Percentiles rank a stretch among this genome's conserved stretches.
These are phyloP conservation scores for Ophion obscuratus DNA, from an alignment of 2,888 invertebrate genomes.

Conservation along the genomic window DNA sequence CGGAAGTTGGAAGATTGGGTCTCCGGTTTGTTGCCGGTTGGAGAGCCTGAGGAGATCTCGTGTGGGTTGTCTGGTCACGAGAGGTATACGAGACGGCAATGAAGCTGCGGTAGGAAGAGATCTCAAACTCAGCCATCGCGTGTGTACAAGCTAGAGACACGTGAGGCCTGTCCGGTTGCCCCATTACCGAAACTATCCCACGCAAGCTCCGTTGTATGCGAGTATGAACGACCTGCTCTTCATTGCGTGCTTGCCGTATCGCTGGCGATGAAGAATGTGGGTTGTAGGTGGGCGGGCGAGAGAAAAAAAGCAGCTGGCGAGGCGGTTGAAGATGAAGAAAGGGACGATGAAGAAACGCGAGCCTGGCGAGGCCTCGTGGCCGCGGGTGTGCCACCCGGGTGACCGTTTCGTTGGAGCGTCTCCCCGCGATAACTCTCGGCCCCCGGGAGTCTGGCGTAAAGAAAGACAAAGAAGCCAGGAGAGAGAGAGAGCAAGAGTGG, in stretches of 20 bases:
- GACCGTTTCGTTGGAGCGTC: conserved; percentile 71
- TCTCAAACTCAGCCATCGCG: conserved; percentile 17
- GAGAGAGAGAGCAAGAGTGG: conserved; percentile 5
- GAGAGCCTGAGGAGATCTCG: conserved; percentile 52
- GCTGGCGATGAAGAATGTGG: conserved; percentile 44
- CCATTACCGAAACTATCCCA: neutral
- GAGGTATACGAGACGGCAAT: conserved; percentile 48
- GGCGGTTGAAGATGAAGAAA: conserved; percentile 47
- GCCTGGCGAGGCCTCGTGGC: conserved; percentile 64
- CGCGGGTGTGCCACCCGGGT: conserved; percentile 33
- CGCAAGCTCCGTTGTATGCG: neutral
- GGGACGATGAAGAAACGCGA: conserved; percentile 38
- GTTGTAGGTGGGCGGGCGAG: conserved; percentile 8
- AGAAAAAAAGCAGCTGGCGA: conserved; percentile 1
- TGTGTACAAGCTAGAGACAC: conserved; percentile 21
- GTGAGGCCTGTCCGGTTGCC: conserved; percentile 34
- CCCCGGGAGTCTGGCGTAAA: conserved; percentile 64
- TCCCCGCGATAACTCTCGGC: conserved; percentile 74
- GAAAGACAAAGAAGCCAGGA: conserved; percentile 21
- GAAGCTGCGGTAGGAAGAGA: conserved; percentile 50
- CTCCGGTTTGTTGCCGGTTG: conserved; percentile 52
- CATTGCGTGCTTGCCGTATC: conserved; percentile 32
- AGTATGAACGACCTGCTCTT: conserved; percentile 7
- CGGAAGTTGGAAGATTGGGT: conserved; percentile 65
- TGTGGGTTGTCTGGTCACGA: conserved; percentile 55